A percentile compares a stretch with the other conserved stretches of the same genome.
Conservation (phyloP, 2,113 vertebrate species). For the Cariama cristata region DNA sequence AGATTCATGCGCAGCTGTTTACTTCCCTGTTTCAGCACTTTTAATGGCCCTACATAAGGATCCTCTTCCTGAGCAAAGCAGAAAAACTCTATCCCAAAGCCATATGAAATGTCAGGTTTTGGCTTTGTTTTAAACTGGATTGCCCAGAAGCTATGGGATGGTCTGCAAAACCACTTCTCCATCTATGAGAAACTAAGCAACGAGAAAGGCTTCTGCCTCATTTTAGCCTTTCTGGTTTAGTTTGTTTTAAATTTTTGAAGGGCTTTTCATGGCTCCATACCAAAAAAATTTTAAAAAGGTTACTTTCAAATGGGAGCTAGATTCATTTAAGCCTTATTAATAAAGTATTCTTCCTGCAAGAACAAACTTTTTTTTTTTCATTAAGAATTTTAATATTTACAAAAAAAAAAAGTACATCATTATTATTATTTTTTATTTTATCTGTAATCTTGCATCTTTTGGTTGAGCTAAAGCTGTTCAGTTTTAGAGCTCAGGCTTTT, state of each 20-base stretch:
- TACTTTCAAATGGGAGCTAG: not conserved
- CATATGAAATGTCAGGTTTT: not conserved
- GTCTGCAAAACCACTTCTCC: not conserved
- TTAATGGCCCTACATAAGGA: accelerated
- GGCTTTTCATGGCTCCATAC: accelerated
- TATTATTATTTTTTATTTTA: not conserved
- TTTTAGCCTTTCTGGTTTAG: not conserved
- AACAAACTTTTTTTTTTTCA: not conserved
- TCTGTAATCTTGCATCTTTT: not conserved
- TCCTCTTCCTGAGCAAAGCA: not conserved
- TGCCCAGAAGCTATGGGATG: not conserved
- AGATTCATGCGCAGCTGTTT: not conserved
- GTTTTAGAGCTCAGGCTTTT: not conserved
- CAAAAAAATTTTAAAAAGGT: not conserved
- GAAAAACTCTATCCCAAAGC: not conserved
- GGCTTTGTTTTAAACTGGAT: not conserved
- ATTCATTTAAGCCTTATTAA: not conserved
- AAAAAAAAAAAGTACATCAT: accelerated
- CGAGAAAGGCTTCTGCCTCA: not conserved
- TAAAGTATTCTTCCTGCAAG: not conserved
- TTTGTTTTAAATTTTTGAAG: not conserved
- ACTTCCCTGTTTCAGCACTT: not conserved
- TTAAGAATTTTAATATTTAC: not conserved
- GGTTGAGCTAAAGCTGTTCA: not conserved
- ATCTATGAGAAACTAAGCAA: not conserved